phyloP scores from a whole-genome alignment of 2,113 vertebrate species.

The Odobenus rosmarus region DNA sequence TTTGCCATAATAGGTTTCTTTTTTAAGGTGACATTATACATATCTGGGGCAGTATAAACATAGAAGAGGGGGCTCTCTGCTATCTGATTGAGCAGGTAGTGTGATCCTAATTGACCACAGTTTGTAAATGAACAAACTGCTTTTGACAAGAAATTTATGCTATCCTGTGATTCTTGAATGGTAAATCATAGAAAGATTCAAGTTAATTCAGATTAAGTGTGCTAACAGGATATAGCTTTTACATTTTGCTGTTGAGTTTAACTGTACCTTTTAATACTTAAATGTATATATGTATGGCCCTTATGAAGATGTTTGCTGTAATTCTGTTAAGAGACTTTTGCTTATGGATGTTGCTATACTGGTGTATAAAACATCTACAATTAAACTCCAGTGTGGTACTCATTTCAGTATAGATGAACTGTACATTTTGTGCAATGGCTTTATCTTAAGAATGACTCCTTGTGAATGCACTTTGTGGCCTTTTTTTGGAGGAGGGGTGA shows the following conservation, averaged over 20 bases:
- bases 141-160: conserved; percentile 55
- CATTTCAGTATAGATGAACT: conserved; percentile 73
- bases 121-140: conserved; percentile 40
- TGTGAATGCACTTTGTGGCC: conserved; percentile 92
- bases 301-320: conserved; percentile 48
- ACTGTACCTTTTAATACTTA: conserved; percentile 59
- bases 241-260: conserved; percentile 37
- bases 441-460: conserved; percentile 84
- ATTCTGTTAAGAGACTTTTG: conserved; percentile 70
- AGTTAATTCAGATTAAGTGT: conserved; percentile 44
- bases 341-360: conserved; percentile 73
- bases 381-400: conserved; percentile 65
- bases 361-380: conserved; percentile 59
- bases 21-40: not conserved
- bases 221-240: conserved; percentile 64
- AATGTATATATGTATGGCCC: conserved; percentile 37
- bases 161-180: conserved; percentile 43
- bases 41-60: conserved; percentile 39
- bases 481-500: conserved; percentile 69
- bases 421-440: conserved; percentile 86
- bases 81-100: conserved; percentile 39
- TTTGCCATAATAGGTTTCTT: conserved; percentile 60
- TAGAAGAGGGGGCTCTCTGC: not conserved
- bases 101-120: conserved; percentile 21
- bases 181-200: conserved; percentile 46